phyloP scores from a whole-genome alignment of 1,140 invertebrate species.

The Apis florea region DNA sequence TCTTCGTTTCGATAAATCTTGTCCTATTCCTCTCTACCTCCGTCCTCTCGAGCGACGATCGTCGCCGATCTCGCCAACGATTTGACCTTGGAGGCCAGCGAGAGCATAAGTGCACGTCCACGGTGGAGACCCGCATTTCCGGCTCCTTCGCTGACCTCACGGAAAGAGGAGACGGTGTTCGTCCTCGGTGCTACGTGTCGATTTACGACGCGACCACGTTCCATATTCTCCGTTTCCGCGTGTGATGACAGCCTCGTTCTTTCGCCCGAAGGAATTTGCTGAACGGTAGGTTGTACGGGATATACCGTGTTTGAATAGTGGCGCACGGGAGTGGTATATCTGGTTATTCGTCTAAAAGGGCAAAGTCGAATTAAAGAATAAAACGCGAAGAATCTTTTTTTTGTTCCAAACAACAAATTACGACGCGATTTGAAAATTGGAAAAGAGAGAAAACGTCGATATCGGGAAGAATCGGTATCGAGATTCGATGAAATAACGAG shows the following conservation, averaged over 20 bases:
- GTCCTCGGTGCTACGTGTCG: conserved; percentile 46
- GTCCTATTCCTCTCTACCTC: too few relatives aligned
- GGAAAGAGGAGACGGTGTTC: conserved; percentile 40
- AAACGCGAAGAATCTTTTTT: too few relatives aligned
- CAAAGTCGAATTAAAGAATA: not conserved
- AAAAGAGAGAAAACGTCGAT: too few relatives aligned
- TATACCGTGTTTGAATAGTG: not conserved
- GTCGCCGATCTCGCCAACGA: conserved; percentile 21
- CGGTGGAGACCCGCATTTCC: conserved; percentile 58
- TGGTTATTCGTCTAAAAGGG: not conserved
- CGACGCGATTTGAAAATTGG: too few relatives aligned
- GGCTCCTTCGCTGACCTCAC: conserved; percentile 55
- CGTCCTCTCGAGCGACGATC: conserved; percentile 9
- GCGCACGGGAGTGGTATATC: not conserved
- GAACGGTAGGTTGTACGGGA: conserved; percentile 29
- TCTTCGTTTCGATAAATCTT: too few relatives aligned
- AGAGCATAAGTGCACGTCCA: conserved; percentile 29
- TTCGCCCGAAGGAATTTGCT: conserved; percentile 47
- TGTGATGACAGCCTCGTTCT: conserved; percentile 32
- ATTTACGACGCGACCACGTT: conserved; percentile 57
- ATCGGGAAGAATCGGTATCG: too few relatives aligned
- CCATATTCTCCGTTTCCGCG: conserved; percentile 57
- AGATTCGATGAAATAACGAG: too few relatives aligned
- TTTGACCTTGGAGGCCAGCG: conserved; percentile 17
- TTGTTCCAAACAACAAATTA: too few relatives aligned